phyloP scores from a whole-genome alignment of 2,797 vertebrate species.

The Eremophila alpestris region DNA sequence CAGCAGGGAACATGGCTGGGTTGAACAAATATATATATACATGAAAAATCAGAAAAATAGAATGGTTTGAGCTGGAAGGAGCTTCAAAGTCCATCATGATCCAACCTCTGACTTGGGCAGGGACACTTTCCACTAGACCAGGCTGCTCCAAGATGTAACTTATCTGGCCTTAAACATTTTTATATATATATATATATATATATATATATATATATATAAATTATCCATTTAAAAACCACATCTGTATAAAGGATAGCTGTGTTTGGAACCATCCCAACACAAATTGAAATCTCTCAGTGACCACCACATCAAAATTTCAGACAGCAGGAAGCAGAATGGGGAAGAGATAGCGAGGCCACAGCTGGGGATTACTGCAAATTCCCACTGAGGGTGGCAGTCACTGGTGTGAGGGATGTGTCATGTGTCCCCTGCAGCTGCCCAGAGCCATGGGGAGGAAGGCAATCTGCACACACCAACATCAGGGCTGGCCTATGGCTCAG shows the following conservation, averaged over 20 bases:
- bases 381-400: not conserved
- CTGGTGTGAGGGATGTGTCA: not conserved
- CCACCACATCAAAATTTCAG: not conserved
- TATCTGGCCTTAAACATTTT: not conserved
- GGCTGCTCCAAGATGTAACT: not conserved
- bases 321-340: constrained; percentile 1
- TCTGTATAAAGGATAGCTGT: not conserved
- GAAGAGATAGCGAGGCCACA: not conserved
- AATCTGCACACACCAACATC: not conserved
- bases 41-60: not conserved
- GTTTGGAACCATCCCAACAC: not conserved
- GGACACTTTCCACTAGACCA: not conserved
- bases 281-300: not conserved
- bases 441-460: not conserved
- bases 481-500: not conserved
- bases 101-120: not conserved
- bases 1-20: not conserved
- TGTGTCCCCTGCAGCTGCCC: not conserved
- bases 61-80: not conserved
- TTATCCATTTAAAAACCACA: not conserved
- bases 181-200: not conserved
- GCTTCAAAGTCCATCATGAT: not conserved
- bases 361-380: not conserved
- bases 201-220: not conserved
- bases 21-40: not conserved